Percentiles rank a stretch among this genome's conserved stretches.
phyloP scores from a whole-genome alignment of 1,140 invertebrate species.

The Schmidtea mediterranea region DNA sequence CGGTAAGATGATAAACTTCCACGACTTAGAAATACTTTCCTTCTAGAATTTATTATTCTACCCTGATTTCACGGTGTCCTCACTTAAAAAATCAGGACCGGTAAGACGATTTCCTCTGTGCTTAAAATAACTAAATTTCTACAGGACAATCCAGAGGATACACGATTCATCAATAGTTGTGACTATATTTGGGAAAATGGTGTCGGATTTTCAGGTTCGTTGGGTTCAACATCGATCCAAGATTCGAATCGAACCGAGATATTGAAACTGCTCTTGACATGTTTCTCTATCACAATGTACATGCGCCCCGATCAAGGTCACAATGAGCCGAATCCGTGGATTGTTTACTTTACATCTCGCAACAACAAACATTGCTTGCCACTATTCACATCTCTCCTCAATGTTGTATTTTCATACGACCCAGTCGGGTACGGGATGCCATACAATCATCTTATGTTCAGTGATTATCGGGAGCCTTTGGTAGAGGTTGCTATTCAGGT shows the following conservation, averaged over 20 bases:
- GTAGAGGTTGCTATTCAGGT: conserved; percentile 84
- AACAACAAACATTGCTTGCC: conserved; percentile 58
- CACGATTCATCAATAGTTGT: conserved; percentile 80
- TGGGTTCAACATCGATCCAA: conserved; percentile 45
- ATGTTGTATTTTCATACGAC: conserved; percentile 85
- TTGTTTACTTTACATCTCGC: conserved; percentile 31
- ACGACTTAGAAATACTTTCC: background rate
- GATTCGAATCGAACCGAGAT: conserved; percentile 70
- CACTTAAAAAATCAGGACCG: conserved; percentile 37
- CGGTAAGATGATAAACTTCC: background rate
- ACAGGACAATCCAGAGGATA: conserved; percentile 19
- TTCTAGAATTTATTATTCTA: conserved; percentile 68
- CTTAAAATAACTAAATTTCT: too few relatives aligned
- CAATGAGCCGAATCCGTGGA: conserved; percentile 30
- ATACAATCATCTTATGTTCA: conserved; percentile 85
- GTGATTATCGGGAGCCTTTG: conserved; percentile 69
- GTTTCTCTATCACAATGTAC: conserved; percentile 92
- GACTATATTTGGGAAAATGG: conserved; percentile 99
- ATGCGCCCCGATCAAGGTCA: conserved; percentile 39
- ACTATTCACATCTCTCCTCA: conserved; percentile 83
- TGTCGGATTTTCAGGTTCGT: conserved; percentile 76
- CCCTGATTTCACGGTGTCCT: conserved; percentile 77
- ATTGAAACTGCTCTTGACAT: conserved; percentile 66
- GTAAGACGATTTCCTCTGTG: too few relatives aligned
- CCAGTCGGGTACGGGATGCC: conserved; percentile 81